These are phyloP conservation scores for Butorides virescens DNA, from an alignment of 2,113 vertebrate species.

Conservation along the genomic window DNA sequence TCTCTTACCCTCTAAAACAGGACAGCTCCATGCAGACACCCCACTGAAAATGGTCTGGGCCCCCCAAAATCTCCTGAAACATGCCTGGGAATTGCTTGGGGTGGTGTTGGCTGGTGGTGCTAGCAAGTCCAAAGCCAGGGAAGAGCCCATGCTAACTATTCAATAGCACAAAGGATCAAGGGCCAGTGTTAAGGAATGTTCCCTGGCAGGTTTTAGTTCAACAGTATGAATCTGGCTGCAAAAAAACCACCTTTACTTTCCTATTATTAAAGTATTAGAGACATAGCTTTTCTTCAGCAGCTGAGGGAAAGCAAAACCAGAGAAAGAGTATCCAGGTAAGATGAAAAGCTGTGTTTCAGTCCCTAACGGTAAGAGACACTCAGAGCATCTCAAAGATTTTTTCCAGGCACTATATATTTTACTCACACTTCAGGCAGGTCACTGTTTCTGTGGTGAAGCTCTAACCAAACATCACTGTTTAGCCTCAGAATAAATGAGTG, in stretches of 20 bases:
- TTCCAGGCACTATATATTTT: slow-evolving; percentile 3
- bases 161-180: neutral
- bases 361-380: neutral
- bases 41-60: neutral
- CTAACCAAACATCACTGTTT: slow-evolving; percentile 42
- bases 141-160: neutral
- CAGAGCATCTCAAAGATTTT: neutral
- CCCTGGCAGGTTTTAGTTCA: neutral
- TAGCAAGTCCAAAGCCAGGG: neutral
- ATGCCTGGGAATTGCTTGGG: neutral
- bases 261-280: neutral
- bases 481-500: slow-evolving; percentile 31
- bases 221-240: neutral
- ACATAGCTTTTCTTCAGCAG: neutral
- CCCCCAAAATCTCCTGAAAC: neutral
- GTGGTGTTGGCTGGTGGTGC: neutral
- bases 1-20: neutral
- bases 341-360: neutral
- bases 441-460: slow-evolving; percentile 5
- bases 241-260: neutral
- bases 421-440: neutral
- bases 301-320: neutral
- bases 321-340: neutral
- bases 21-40: neutral
- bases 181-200: neutral